phyloP scores from a whole-genome alignment of 35 echinoderm and acorn worm genomes.

The Diadema setosum region DNA sequence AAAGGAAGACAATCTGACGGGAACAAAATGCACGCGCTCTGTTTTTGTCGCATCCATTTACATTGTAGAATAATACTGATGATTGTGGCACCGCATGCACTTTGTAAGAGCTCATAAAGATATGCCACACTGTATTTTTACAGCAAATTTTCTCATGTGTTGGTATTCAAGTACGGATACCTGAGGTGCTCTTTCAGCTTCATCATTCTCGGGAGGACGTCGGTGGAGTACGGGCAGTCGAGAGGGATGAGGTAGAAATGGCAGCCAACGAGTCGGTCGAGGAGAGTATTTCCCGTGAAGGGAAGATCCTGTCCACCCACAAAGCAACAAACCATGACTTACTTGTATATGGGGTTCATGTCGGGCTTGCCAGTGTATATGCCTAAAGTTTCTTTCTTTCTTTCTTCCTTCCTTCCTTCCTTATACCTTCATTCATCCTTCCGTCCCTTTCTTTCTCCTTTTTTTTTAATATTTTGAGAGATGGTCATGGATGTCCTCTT shows the following conservation, averaged over 20 bases:
- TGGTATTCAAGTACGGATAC: neutral
- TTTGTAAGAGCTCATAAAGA: neutral
- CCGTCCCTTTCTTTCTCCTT: too few species aligned
- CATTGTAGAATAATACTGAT: neutral
- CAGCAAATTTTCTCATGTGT: neutral
- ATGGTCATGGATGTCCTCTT: too few species aligned
- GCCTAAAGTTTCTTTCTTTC: too few species aligned
- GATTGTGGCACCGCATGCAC: neutral
- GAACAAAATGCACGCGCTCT: neutral
- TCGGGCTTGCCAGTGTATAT: too few species aligned
- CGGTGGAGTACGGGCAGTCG: neutral
- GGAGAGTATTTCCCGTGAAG: constrained; percentile 33
- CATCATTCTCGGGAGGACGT: neutral
- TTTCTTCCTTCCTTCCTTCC: too few species aligned
- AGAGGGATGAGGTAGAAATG: constrained; percentile 33
- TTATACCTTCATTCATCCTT: too few species aligned
- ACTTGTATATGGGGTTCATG: too few species aligned
- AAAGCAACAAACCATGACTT: too few species aligned
- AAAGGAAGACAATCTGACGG: neutral
- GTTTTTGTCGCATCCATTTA: too few species aligned
- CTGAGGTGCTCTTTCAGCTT: neutral
- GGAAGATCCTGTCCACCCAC: neutral
- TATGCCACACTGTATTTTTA: neutral
- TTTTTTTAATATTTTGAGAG: too few species aligned
- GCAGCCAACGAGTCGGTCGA: constrained; percentile 50